Evolutionary conservation across 2,113 vertebrate species (phyloP).

Genomic region (Nycticorax nycticorax): DNA sequence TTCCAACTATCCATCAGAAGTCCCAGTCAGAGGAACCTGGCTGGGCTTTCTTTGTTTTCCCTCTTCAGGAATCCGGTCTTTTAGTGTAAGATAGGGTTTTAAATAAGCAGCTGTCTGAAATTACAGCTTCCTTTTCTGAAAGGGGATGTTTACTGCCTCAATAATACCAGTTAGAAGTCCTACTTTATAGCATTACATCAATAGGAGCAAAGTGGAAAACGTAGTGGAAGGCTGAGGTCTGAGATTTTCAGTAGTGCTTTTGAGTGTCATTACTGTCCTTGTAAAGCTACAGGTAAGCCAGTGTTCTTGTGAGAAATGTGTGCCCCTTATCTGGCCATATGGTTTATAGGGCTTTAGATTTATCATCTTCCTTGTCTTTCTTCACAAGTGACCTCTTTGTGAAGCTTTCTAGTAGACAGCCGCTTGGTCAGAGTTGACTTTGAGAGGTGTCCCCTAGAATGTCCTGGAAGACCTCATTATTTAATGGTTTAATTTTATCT

Average conservation of each 20-base stretch:
- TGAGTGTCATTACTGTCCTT: not conserved
- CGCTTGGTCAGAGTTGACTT: not conserved
- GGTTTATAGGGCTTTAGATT: not conserved
- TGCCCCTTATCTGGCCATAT: not conserved
- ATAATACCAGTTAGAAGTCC: not conserved
- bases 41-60: not conserved
- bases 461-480: not conserved
- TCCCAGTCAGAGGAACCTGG: not conserved
- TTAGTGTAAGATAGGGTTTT: conserved; percentile 2
- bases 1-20: not conserved
- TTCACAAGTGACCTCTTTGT: not conserved
- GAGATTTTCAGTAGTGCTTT: not conserved
- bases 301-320: not conserved
- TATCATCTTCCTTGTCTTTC: not conserved
- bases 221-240: not conserved
- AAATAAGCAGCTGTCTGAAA: not conserved
- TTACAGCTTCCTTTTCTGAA: not conserved
- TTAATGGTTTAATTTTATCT: not conserved
- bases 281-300: not conserved
- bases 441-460: not conserved
- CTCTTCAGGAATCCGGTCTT: not conserved
- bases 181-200: not conserved
- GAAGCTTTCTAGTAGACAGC: not conserved
- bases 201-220: not conserved
- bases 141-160: not conserved